Percentiles rank a stretch among this genome's conserved stretches.
Conservation (phyloP, 2,113 vertebrate species). For the Petrocephalus microphthalmus region DNA sequence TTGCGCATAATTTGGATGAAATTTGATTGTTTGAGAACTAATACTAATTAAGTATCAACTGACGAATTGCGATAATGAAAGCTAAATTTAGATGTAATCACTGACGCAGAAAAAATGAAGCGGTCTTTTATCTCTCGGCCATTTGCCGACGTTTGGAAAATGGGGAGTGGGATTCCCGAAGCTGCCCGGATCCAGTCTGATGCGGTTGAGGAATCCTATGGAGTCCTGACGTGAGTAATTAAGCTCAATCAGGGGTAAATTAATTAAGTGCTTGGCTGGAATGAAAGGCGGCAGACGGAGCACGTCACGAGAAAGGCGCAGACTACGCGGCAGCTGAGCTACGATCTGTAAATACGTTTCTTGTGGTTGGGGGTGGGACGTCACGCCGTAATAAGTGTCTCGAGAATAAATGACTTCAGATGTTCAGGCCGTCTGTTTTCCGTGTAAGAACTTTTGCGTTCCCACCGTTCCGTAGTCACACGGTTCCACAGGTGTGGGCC, state of each 20-base stretch:
- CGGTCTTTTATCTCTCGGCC: background rate
- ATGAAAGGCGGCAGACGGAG: background rate
- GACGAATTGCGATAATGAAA: background rate
- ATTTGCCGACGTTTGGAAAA: background rate
- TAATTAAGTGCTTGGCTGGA: background rate
- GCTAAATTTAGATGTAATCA: background rate
- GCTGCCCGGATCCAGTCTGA: background rate
- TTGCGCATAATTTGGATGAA: background rate
- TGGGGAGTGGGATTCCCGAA: background rate
- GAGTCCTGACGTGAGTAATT: background rate
- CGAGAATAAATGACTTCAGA: background rate
- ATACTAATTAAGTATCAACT: background rate
- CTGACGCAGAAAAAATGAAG: background rate
- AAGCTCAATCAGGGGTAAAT: background rate
- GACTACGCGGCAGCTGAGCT: background rate
- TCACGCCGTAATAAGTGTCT: background rate
- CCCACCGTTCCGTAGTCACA: background rate
- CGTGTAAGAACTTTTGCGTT: background rate
- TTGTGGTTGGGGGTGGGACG: background rate
- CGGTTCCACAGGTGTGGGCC: background rate
- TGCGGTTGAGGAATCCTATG: background rate
- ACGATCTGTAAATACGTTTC: background rate
- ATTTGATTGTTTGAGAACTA: background rate
- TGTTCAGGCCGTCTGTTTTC: background rate
- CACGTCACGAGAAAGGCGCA: background rate